Base-by-base conservation (phyloP, 2,888 invertebrate genomes). In the Andrena fulva region DNA sequence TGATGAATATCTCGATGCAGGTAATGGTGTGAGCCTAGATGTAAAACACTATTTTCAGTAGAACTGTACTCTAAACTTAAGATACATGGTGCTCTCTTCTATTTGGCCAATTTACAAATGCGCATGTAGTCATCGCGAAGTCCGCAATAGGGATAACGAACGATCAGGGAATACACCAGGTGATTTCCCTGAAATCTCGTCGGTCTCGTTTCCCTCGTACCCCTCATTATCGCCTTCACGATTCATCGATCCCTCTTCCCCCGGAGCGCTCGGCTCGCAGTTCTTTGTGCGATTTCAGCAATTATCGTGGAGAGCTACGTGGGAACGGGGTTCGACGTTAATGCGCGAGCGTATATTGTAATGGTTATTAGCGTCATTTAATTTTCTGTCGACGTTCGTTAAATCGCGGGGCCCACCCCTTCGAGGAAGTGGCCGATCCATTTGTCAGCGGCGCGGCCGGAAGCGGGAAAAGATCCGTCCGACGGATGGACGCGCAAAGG, bases 371-470 rank as follows among this genome's bases (percentile, higher is more conserved):
- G 84, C 81, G 64, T 87, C 86, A 85, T 87, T 87, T 86, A 84
- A 87, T 87, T 87, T 87, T 87, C 87, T 75, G 88, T 87, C 84
- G 86, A 84, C 82, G 86, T 71, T 79, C 77, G 70, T 87, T 87
- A 87, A 42, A 87, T 87, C 87, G 87, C 87, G 87, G 54, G 64
- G 62, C 79, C 75, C 75, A 75, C 54, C 81, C 77, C 70, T 67
- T 77, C 75, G 82, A 85, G 88, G 89, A 88, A 88, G 89, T 82
- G 77, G 87, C 66, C 83, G 88, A 88, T 88, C 89, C 87, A 89
- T 88, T 88, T 88, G 87, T 89, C 88, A 88, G 83, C 82, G 75
- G 54, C 75, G 60, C 74, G 24, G 67, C 85, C 88, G 88, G 88
- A 88, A 88, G 69, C 82, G 78, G 83, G 77, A 79, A 85, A 83